A percentile compares a stretch with the other conserved stretches of the same genome.
phyloP scores from a whole-genome alignment of 1,140 invertebrate species.

The Parasteatoda tepidariorum region DNA sequence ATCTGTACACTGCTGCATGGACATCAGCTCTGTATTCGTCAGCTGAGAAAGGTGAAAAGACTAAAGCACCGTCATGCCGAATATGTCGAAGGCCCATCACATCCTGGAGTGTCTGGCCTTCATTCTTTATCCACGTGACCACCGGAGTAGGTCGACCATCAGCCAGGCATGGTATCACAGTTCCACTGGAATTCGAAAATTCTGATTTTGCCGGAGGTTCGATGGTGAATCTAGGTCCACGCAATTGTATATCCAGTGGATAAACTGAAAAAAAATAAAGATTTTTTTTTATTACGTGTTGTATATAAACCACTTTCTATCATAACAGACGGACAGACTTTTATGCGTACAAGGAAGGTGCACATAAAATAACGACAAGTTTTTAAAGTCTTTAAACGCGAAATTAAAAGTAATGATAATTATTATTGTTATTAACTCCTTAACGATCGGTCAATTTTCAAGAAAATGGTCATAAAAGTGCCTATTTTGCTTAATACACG shows the following conservation, averaged over 20 bases:
- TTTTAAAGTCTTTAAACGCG: too few species aligned
- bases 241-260: neutral
- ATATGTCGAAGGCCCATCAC: conserved; percentile 76
- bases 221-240: conserved; percentile 88
- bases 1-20: conserved; percentile 76
- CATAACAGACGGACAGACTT: too few species aligned
- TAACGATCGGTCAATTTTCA: too few species aligned
- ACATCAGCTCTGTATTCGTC: conserved; percentile 72
- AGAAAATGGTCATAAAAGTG: too few species aligned
- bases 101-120: conserved; percentile 68
- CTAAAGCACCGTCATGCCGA: conserved; percentile 68
- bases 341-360: too few species aligned
- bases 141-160: conserved; percentile 89
- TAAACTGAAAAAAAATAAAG: neutral
- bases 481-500: too few species aligned
- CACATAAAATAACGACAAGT: too few species aligned
- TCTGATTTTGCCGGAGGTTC: conserved; percentile 91
- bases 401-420: too few species aligned
- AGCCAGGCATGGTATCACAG: conserved; percentile 90
- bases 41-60: conserved; percentile 67
- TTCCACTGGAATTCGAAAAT: conserved; percentile 94
- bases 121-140: conserved; percentile 79
- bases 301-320: too few species aligned
- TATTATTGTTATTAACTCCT: too few species aligned
- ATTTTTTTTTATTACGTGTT: too few species aligned